phyloP scores from a whole-genome alignment of 1,140 invertebrate genomes.

The Drosophila parvula region DNA sequence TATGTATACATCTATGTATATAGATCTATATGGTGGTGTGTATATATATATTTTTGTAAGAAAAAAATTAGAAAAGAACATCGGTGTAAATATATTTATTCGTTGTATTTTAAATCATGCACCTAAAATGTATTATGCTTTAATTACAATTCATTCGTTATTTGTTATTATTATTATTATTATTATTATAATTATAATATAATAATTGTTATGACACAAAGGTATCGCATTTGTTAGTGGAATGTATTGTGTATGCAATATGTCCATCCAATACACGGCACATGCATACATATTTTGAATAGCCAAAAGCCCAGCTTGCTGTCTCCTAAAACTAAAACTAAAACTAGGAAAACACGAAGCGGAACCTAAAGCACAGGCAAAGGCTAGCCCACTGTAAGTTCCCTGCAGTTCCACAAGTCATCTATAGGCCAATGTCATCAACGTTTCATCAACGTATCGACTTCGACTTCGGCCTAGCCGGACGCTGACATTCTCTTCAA shows the following conservation, averaged over 20 bases:
- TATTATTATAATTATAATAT: constrained; percentile 59
- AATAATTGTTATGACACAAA: constrained; percentile 69
- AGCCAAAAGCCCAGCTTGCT: constrained; percentile 65
- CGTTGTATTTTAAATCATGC: constrained; percentile 82
- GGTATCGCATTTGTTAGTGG: constrained; percentile 41
- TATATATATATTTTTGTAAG: constrained; percentile 76
- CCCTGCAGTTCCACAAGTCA: too few species aligned
- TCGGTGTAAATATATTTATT: constrained; percentile 81
- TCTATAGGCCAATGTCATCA: too few species aligned
- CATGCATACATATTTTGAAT: constrained; percentile 39
- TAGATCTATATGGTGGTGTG: constrained; percentile 57
- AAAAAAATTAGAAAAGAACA: constrained; percentile 71
- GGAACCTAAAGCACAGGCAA: constrained; percentile 59
- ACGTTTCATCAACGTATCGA: too few species aligned
- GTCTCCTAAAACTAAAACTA: constrained; percentile 69
- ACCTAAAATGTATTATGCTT: constrained; percentile 60
- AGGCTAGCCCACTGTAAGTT: constrained; percentile 36
- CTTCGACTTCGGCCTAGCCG: too few species aligned
- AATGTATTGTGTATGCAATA: constrained; percentile 41
- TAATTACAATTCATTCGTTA: constrained; percentile 61
- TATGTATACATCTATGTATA: constrained; percentile 54
- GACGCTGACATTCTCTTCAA: too few species aligned
- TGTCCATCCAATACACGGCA: constrained; percentile 52
- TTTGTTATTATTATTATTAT: constrained; percentile 52
- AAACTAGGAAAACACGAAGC: constrained; percentile 64